Evolutionary conservation across 1,140 invertebrate genomes (phyloP).

Genomic region (Drosophila saltans): DNA sequence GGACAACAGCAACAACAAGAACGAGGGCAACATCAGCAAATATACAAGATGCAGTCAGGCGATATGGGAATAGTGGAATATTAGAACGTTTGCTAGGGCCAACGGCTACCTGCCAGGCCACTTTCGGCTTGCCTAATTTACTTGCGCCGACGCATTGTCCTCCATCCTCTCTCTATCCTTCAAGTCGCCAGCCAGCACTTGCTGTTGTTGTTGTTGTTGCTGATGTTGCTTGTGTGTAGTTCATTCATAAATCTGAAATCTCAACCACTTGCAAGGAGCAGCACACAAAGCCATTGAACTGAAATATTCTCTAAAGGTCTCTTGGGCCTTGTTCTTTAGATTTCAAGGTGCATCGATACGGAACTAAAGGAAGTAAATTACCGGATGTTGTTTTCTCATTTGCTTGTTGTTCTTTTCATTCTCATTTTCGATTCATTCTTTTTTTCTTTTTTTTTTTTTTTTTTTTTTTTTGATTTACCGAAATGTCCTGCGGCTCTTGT

Average conservation of each 20-base stretch:
- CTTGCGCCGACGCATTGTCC: constrained; percentile 67
- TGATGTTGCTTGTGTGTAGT: neutral
- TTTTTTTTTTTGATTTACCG: constrained; percentile 62
- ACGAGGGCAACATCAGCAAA: too few relatives aligned
- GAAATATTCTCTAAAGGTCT: constrained; percentile 31
- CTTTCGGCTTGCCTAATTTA: constrained; percentile 80
- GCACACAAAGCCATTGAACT: constrained; percentile 45
- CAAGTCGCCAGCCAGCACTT: neutral
- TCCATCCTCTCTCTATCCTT: neutral
- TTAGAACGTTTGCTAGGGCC: constrained; percentile 50
- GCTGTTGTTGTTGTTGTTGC: neutral
- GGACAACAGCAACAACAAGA: neutral
- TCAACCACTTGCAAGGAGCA: constrained; percentile 43
- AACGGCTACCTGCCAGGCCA: constrained; percentile 66
- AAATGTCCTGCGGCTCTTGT: constrained; percentile 77
- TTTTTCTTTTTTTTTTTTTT: constrained; percentile 39
- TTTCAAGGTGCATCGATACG: constrained; percentile 69
- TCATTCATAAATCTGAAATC: constrained; percentile 73
- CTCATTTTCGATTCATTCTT: constrained; percentile 29
- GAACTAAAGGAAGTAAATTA: constrained; percentile 83
- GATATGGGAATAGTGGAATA: constrained; percentile 63
- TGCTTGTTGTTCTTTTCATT: constrained; percentile 71
- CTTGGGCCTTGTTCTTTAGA: constrained; percentile 11
- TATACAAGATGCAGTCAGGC: constrained; percentile 69
- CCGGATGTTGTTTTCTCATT: constrained; percentile 83